Evolutionary conservation across 2,888 invertebrate genomes (phyloP).

Genomic region (Rutpela maculata): DNA sequence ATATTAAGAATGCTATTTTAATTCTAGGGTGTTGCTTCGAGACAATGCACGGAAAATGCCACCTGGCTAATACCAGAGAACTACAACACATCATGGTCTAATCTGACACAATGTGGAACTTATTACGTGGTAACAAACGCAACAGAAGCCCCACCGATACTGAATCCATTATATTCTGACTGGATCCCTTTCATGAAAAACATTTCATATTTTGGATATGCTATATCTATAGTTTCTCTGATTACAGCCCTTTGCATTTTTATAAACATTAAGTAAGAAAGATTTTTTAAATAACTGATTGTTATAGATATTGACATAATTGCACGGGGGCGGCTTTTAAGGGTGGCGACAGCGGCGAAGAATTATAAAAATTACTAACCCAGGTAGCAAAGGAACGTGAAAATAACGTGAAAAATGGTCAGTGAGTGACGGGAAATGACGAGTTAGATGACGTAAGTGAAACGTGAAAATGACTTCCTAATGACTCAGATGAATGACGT

Average conservation of each 20-base stretch:
- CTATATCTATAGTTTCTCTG: conserved; percentile 75
- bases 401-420: too few relatives aligned
- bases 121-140: conserved; percentile 41
- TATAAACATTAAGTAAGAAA: conserved; percentile 74
- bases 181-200: conserved; percentile 76
- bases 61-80: conserved; percentile 73
- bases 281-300: neutral
- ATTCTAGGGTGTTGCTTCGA: conserved; percentile 72
- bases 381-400: too few relatives aligned
- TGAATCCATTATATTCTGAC: conserved; percentile 65
- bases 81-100: conserved; percentile 72
- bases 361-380: too few relatives aligned
- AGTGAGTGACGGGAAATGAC: too few relatives aligned
- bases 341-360: too few relatives aligned
- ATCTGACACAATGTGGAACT: conserved; percentile 74
- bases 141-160: conserved; percentile 14
- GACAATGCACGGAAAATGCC: conserved; percentile 74
- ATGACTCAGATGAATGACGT: too few relatives aligned
- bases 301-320: too few relatives aligned
- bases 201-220: conserved; percentile 76
- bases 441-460: too few relatives aligned
- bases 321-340: too few relatives aligned
- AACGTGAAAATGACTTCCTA: too few relatives aligned
- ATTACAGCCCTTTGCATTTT: conserved; percentile 76
- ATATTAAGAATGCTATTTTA: neutral